Percentiles rank a stretch among this genome's conserved stretches.
Conservation (phyloP, 92 coral and sea anemone genomes). For the Blastomussa wellsi region DNA sequence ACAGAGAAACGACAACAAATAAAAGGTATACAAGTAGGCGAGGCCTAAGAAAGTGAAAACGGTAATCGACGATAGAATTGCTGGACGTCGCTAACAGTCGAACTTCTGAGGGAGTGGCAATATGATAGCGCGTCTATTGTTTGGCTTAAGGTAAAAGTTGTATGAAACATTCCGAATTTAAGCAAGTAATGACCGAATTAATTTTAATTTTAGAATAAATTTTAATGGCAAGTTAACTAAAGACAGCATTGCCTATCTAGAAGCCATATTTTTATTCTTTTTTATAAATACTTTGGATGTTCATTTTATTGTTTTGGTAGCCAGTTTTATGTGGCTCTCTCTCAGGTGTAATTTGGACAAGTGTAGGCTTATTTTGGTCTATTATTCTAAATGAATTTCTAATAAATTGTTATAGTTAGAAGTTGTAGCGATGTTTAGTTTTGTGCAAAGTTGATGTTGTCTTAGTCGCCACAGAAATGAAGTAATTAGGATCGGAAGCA, state of each 20-base stretch:
- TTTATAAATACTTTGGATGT: background rate
- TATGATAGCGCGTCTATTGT: background rate
- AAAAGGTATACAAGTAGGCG: background rate
- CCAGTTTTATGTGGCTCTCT: background rate
- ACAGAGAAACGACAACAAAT: background rate
- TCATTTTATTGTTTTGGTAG: background rate
- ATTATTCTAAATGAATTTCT: background rate
- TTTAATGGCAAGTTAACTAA: background rate
- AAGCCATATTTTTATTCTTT: background rate
- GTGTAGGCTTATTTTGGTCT: background rate
- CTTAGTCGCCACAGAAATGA: background rate
- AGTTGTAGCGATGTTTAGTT: background rate
- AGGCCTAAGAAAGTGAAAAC: background rate
- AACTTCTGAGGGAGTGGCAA: background rate
- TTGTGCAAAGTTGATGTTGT: background rate
- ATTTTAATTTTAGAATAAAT: background rate
- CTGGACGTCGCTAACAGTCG: background rate
- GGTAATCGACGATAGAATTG: background rate
- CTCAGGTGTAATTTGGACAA: background rate
- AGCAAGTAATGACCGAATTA: background rate
- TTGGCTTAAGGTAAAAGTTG: background rate
- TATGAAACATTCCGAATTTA: background rate
- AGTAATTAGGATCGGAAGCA: background rate
- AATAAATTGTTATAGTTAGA: background rate
- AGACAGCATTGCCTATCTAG: background rate